A percentile compares a stretch with the other conserved stretches of the same genome.
Evolutionary conservation across 1,140 invertebrate genomes (phyloP).

Genomic region (Lordiphosa mommai): DNA sequence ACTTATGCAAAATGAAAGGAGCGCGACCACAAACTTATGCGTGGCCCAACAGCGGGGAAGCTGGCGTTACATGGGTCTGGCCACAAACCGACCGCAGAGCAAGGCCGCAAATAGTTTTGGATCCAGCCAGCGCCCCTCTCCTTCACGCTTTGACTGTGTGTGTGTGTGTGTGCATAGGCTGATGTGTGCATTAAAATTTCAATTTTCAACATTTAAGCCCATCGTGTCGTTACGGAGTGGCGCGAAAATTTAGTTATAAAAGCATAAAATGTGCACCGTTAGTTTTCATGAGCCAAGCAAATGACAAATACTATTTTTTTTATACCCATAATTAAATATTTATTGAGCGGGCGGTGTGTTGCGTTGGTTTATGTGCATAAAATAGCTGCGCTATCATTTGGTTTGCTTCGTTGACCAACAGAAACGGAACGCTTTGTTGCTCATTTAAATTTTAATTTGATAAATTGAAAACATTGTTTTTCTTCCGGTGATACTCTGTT

Average conservation of each 20-base stretch:
- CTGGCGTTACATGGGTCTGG: slow-evolving; percentile 46
- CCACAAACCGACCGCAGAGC: slow-evolving; percentile 62
- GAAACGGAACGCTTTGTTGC: neutral
- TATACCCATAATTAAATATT: slow-evolving; percentile 65
- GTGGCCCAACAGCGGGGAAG: slow-evolving; percentile 25
- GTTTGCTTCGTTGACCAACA: slow-evolving; percentile 42
- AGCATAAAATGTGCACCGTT: slow-evolving; percentile 47
- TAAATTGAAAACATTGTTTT: slow-evolving; percentile 50
- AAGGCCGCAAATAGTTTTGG: slow-evolving; percentile 70
- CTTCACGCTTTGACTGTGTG: slow-evolving; percentile 7
- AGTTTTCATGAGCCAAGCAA: slow-evolving; percentile 34
- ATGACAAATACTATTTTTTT: slow-evolving; percentile 57
- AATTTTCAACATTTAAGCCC: slow-evolving; percentile 65
- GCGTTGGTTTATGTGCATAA: slow-evolving; percentile 26
- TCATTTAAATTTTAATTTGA: slow-evolving; percentile 67
- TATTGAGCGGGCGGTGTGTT: slow-evolving; percentile 40
- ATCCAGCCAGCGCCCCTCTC: slow-evolving; percentile 27
- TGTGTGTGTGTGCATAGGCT: neutral
- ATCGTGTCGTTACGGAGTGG: slow-evolving; percentile 31
- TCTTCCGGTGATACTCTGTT: slow-evolving; percentile 8
- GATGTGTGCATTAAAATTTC: slow-evolving; percentile 60
- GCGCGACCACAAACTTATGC: slow-evolving; percentile 69
- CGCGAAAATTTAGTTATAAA: slow-evolving; percentile 70
- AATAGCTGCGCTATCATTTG: slow-evolving; percentile 35
- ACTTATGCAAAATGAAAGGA: slow-evolving; percentile 75